phyloP scores from a whole-genome alignment of 2,797 vertebrate genomes.

The Falco cherrug region DNA sequence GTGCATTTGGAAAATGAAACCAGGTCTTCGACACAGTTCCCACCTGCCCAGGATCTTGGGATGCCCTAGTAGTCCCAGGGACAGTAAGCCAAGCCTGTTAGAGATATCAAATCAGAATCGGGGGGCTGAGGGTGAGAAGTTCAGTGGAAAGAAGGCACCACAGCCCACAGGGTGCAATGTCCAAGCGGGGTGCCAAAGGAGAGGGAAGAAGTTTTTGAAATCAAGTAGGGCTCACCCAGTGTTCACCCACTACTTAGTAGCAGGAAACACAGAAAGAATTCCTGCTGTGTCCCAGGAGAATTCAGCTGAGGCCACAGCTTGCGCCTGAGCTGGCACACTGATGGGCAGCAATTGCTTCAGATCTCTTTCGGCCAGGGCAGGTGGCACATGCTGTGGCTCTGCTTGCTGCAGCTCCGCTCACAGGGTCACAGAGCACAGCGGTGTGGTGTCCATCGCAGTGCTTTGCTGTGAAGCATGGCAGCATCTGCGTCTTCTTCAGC shows the following conservation, averaged over 20 bases:
- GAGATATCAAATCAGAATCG: background rate
- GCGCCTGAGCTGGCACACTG: background rate
- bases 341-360: background rate
- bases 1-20: background rate
- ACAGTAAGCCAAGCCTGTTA: background rate
- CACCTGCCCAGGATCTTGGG: background rate
- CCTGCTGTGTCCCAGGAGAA: background rate
- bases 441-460: background rate
- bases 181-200: background rate
- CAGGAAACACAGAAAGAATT: background rate
- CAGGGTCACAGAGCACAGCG: background rate
- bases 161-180: accelerated
- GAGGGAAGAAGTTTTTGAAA: background rate
- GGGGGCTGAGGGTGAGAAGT: background rate
- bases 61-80: background rate
- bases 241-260: background rate
- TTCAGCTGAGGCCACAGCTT: background rate
- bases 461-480: background rate
- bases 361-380: background rate
- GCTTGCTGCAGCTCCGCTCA: background rate
- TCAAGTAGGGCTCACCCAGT: background rate
- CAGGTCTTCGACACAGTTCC: background rate
- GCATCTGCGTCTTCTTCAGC: background rate
- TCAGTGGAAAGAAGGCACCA: background rate
- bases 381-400: background rate